phyloP scores from a whole-genome alignment of 2,888 invertebrate genomes.

The Athalia circularis region DNA sequence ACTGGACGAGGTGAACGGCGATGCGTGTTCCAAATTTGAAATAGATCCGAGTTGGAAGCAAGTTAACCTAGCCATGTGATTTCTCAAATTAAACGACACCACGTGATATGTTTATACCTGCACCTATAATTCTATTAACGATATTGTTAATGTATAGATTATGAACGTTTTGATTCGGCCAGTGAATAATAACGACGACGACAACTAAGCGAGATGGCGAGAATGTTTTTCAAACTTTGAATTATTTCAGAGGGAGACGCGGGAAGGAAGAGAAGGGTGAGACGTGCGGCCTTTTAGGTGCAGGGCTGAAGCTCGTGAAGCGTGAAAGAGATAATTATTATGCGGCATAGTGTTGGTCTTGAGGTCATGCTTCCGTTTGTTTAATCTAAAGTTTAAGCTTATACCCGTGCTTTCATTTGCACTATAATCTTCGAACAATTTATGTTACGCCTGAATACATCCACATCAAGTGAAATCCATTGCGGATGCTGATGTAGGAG shows the following conservation, averaged over 20 bases:
- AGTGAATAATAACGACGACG: too few relatives aligned
- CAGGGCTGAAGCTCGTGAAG: not conserved
- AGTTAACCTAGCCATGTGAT: too few relatives aligned
- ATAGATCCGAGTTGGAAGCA: not conserved
- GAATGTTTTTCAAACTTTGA: too few relatives aligned
- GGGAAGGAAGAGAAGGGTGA: not conserved
- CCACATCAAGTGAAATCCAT: not conserved
- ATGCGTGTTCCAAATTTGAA: constrained; percentile 2
- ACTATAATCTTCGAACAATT: constrained; percentile 1
- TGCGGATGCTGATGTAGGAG: too few relatives aligned
- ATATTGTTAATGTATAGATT: too few relatives aligned
- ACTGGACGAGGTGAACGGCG: not conserved
- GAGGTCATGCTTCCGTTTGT: constrained; percentile 15
- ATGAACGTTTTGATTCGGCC: too few relatives aligned
- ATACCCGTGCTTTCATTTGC: constrained; percentile 24
- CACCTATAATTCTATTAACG: too few relatives aligned
- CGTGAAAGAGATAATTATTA: constrained; percentile 15
- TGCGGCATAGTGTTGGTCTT: constrained; percentile 16
- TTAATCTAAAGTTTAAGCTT: constrained; percentile 33
- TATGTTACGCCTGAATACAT: not conserved
- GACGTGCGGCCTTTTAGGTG: not conserved
- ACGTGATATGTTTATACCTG: too few relatives aligned
- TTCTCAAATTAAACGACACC: too few relatives aligned
- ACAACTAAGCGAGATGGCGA: too few relatives aligned
- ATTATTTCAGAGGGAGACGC: too few relatives aligned